Evolutionary conservation across 2,888 invertebrate genomes (phyloP).

Genomic region (Pristionchus maxplancki): DNA sequence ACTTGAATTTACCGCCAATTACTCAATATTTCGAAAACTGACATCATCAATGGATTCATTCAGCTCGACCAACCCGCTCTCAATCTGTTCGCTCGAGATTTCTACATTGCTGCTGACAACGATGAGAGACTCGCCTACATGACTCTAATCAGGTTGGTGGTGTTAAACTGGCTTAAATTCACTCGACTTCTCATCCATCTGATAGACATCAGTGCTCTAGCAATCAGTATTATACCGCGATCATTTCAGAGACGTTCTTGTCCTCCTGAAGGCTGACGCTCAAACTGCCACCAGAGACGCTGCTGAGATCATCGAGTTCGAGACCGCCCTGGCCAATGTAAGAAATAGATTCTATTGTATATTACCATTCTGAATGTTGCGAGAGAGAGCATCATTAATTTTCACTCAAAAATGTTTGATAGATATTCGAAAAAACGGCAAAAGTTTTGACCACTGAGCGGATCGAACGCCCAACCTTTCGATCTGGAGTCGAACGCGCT

Average conservation of each 20-base stretch:
- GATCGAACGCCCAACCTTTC: constrained; percentile 56
- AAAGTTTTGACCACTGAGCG: constrained; percentile 54
- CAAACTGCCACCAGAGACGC: constrained; percentile 84
- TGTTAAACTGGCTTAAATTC: too few species aligned
- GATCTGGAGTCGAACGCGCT: constrained; percentile 56
- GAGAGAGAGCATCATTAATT: background rate
- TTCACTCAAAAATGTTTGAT: background rate
- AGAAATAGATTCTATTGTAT: constrained; percentile 65
- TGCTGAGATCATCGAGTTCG: constrained; percentile 86
- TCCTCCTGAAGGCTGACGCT: constrained; percentile 84
- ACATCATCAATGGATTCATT: background rate
- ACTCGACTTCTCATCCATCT: too few species aligned
- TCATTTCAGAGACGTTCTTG: constrained; percentile 69
- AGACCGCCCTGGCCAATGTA: constrained; percentile 88
- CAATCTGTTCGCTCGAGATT: constrained; percentile 88
- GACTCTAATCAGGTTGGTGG: constrained; percentile 68
- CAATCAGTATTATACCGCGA: too few species aligned
- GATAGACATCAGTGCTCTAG: too few species aligned
- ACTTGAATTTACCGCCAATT: background rate
- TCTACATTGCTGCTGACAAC: constrained; percentile 87
- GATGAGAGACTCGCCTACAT: constrained; percentile 85
- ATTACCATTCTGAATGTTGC: background rate
- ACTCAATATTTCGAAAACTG: background rate
- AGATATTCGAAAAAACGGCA: background rate
- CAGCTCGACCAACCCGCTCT: constrained; percentile 91